Evolutionary conservation across 2,113 vertebrate genomes (phyloP).

Genomic region (Symphodus melops): DNA sequence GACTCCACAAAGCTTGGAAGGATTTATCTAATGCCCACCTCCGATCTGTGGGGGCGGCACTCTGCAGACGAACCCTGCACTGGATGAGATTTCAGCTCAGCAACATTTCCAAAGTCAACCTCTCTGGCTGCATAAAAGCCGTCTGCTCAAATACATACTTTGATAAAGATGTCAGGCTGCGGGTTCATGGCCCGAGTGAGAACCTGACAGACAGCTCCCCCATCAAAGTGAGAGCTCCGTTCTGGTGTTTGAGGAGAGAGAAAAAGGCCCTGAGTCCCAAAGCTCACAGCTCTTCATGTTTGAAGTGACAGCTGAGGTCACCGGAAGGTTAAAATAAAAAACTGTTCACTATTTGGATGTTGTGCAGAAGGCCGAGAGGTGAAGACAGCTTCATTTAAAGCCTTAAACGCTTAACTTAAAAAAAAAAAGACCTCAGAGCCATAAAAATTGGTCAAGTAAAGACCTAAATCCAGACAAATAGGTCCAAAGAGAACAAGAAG

Average conservation of each 20-base stretch:
- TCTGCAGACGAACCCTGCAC: conserved; percentile 18
- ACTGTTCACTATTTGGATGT: neutral
- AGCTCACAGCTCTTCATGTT: neutral
- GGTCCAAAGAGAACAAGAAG: too few species aligned
- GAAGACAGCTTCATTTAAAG: neutral
- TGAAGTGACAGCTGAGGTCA: neutral
- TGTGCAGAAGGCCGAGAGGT: neutral
- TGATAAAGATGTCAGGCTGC: neutral
- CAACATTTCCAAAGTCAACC: neutral
- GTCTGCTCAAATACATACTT: neutral
- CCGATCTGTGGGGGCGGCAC: conserved; percentile 7
- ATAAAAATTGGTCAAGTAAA: too few species aligned
- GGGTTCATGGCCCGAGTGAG: conserved; percentile 12
- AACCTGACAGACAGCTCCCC: neutral
- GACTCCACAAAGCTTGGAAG: conserved; percentile 16
- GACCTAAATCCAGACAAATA: too few species aligned
- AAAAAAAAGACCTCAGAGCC: too few species aligned
- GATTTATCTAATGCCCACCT: conserved; percentile 8
- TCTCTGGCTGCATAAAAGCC: neutral
- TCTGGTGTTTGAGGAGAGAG: neutral
- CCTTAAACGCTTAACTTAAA: too few species aligned
- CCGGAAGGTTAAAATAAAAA: neutral
- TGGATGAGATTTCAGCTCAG: conserved; percentile 13
- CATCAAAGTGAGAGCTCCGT: neutral
- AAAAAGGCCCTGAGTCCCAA: neutral